A percentile compares a stretch with the other conserved stretches of the same genome.
Evolutionary conservation across 2,888 invertebrate genomes (phyloP).

Genomic region (Torymus tubicola): DNA sequence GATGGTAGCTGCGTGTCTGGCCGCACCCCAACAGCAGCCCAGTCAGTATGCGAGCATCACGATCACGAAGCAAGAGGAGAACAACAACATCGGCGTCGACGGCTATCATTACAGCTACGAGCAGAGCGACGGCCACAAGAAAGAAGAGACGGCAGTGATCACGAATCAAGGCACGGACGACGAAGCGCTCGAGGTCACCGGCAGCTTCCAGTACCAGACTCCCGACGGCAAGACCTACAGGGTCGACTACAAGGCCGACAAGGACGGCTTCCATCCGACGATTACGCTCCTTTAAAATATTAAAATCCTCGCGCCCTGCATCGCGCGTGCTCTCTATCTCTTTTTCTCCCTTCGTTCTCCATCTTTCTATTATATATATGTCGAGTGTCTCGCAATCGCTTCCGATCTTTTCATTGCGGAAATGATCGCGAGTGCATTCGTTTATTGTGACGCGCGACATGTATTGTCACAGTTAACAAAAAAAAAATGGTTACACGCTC

Average conservation of each 20-base stretch:
- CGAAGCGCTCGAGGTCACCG: constrained; percentile 70
- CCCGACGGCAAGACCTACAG: constrained; percentile 73
- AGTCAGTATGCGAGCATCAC: constrained; percentile 70
- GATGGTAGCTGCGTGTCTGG: constrained; percentile 63
- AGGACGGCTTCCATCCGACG: constrained; percentile 73
- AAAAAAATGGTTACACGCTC: no score
- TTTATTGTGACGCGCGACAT: no score
- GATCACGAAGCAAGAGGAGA: constrained; percentile 72
- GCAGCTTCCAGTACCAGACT: constrained; percentile 71
- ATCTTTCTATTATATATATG: no score
- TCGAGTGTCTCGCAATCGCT: no score
- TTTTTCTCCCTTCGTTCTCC: not conserved
- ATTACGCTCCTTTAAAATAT: constrained; percentile 69
- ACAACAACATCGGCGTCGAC: constrained; percentile 73
- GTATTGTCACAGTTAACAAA: no score
- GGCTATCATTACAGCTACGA: constrained; percentile 74
- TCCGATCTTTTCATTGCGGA: no score
- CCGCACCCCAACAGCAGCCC: constrained; percentile 67
- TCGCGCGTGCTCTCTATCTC: not conserved
- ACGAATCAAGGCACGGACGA: constrained; percentile 73
- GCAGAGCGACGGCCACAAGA: constrained; percentile 74
- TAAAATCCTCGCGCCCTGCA: not conserved
- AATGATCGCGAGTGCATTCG: no score
- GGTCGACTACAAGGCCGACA: constrained; percentile 74
- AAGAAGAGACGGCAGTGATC: constrained; percentile 74